Evolutionary conservation across 2,888 invertebrate species (phyloP).

Genomic region (Marasmarcha lunaedactyla): DNA sequence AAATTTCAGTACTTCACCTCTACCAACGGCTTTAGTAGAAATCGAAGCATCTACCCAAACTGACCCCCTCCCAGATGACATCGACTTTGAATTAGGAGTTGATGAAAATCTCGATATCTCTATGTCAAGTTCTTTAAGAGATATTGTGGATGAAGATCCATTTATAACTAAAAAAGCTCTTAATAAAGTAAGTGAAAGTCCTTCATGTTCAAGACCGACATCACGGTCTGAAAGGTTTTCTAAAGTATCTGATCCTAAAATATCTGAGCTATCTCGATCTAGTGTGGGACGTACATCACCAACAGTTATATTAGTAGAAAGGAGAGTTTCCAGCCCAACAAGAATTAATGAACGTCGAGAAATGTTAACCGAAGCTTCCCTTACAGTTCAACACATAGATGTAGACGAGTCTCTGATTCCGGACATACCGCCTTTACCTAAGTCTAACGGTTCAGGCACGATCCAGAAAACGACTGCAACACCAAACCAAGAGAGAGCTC

Average conservation of each 20-base stretch:
- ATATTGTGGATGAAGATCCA: slow-evolving; percentile 66
- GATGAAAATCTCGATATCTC: slow-evolving; percentile 58
- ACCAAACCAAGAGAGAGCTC: slow-evolving; percentile 28
- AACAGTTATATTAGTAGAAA: slow-evolving; percentile 72
- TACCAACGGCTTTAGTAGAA: slow-evolving; percentile 55
- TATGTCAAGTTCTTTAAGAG: slow-evolving; percentile 55
- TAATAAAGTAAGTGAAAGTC: slow-evolving; percentile 32
- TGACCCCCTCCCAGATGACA: slow-evolving; percentile 85
- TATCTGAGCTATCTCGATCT: slow-evolving; percentile 66
- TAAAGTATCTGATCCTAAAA: slow-evolving; percentile 66
- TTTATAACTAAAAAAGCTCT: slow-evolving; percentile 37
- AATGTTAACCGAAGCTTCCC: slow-evolving; percentile 74
- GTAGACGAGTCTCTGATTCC: slow-evolving; percentile 57
- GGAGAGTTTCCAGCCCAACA: slow-evolving; percentile 71
- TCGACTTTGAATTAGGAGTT: slow-evolving; percentile 72
- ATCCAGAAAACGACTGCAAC: background rate
- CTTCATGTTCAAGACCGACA: slow-evolving; percentile 57
- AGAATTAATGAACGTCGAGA: slow-evolving; percentile 70
- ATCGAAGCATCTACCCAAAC: slow-evolving; percentile 87
- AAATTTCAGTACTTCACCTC: slow-evolving; percentile 19
- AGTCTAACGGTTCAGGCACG: slow-evolving; percentile 23
- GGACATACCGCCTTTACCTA: slow-evolving; percentile 57
- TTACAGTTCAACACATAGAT: slow-evolving; percentile 75
- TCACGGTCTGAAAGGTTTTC: slow-evolving; percentile 70
- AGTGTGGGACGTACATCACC: slow-evolving; percentile 70